These are phyloP conservation scores for Acrocephalus kingi DNA, from an alignment of 2,113 vertebrate genomes.

Conservation along the genomic window DNA sequence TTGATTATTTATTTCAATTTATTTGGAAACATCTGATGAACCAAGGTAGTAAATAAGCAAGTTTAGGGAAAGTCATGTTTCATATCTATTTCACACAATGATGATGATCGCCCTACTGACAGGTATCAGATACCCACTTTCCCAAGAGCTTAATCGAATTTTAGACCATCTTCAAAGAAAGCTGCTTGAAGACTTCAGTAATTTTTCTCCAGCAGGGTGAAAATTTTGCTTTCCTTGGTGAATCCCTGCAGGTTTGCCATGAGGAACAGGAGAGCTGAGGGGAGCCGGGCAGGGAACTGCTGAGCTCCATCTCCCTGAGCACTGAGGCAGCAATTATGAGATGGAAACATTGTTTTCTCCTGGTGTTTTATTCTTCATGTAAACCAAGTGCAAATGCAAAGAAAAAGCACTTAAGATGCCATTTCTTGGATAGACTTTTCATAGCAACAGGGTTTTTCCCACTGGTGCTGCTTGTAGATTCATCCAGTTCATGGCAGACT, in stretches of 20 bases:
- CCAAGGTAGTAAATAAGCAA: background rate
- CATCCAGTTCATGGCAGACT: background rate
- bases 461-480: background rate
- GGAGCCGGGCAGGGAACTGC: background rate
- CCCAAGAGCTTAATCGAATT: background rate
- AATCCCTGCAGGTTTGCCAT: background rate
- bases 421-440: background rate
- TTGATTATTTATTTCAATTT: background rate
- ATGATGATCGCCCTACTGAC: background rate
- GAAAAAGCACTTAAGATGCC: fast-evolving
- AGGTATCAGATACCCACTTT: background rate
- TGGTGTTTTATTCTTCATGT: background rate
- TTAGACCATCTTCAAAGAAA: background rate
- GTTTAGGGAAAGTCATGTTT: background rate
- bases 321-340: background rate
- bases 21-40: background rate
- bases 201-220: background rate
- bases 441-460: background rate
- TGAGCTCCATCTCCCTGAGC: background rate
- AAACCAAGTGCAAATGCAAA: background rate
- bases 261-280: background rate
- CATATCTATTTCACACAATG: background rate
- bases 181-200: background rate
- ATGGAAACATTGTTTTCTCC: background rate
- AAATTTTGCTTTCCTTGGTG: background rate